Evolutionary conservation across 2,113 vertebrate genomes (phyloP).

Genomic region (Agapornis roseicollis): DNA sequence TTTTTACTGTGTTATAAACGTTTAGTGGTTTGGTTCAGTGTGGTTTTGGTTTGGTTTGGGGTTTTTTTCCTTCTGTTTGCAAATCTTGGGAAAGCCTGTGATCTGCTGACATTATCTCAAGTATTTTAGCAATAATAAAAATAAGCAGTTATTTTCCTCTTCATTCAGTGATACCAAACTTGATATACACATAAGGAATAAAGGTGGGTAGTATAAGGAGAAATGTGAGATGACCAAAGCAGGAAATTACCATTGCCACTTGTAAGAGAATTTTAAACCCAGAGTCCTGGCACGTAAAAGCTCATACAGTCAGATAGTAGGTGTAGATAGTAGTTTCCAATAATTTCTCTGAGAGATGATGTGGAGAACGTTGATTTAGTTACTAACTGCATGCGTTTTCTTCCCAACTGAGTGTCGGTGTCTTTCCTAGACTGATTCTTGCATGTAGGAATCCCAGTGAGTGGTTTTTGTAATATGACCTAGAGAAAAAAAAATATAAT

Average conservation of each 20-base stretch:
- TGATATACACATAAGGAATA: neutral
- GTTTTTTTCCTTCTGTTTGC: neutral
- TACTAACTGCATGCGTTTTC: neutral
- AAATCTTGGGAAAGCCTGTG: neutral
- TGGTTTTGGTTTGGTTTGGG: neutral
- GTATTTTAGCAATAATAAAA: neutral
- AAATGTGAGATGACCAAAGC: neutral
- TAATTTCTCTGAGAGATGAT: neutral
- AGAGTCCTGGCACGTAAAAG: neutral
- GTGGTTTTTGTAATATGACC: neutral
- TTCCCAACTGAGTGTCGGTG: neutral
- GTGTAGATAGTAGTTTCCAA: neutral
- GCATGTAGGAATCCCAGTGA: neutral
- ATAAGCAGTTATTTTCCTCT: neutral
- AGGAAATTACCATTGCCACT: neutral
- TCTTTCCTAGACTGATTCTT: neutral
- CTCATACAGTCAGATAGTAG: neutral
- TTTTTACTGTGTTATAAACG: accelerated
- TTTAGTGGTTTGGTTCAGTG: neutral
- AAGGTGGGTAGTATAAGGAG: neutral
- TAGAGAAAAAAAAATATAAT: neutral
- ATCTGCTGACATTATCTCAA: neutral
- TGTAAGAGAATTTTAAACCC: neutral
- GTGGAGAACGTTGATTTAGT: neutral
- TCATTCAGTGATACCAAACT: neutral